Percentiles rank a stretch among this genome's conserved stretches.
Evolutionary conservation across 2,113 vertebrate species (phyloP).

Genomic region (Rhineura floridana): DNA sequence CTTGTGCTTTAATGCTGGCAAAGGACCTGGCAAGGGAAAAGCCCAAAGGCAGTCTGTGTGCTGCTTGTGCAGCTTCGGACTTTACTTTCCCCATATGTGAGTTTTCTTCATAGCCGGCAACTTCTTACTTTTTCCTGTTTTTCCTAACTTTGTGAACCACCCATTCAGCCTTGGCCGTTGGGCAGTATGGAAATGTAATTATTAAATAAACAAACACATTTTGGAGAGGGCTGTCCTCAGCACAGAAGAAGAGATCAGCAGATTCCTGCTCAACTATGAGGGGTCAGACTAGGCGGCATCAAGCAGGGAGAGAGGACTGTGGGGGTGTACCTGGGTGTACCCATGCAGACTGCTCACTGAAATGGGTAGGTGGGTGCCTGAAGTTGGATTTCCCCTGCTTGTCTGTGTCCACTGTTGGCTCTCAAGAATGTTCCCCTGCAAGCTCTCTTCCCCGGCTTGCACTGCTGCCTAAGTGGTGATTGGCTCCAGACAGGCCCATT

Average conservation of each 20-base stretch:
- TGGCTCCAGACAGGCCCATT: rapidly evolving
- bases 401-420: neutral
- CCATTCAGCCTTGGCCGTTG: too few relatives aligned
- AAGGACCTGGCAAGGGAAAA: neutral
- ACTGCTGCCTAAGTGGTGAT: neutral
- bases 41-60: neutral
- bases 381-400: neutral
- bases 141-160: too few relatives aligned
- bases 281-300: neutral
- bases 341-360: neutral
- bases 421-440: too few relatives aligned
- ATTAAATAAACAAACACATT: too few relatives aligned
- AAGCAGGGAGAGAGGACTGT: neutral
- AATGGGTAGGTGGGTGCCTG: neutral
- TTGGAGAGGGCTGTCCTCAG: neutral
- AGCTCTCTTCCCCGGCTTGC: neutral
- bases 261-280: neutral
- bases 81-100: neutral
- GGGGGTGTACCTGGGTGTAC: too few relatives aligned
- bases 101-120: neutral
- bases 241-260: neutral
- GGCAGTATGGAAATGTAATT: too few relatives aligned
- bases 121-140: neutral
- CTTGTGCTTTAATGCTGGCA: neutral
- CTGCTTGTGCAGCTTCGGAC: neutral